Conservation (phyloP, 2,113 vertebrate species). For the Sapayoa aenigma region DNA sequence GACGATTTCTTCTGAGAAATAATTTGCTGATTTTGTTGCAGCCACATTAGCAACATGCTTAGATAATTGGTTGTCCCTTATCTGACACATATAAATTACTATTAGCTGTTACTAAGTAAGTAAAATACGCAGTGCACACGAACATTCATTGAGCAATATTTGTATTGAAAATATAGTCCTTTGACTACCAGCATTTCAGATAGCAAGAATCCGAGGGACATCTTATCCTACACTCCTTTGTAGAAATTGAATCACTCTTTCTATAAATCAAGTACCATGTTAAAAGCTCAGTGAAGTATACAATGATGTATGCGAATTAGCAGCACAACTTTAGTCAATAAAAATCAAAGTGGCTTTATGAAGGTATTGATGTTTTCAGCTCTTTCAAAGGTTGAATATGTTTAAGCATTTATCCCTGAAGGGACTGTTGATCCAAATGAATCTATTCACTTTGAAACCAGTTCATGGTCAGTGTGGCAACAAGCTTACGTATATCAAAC, state of each 20-base stretch:
- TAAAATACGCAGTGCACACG: neutral
- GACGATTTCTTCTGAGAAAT: neutral
- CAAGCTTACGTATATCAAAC: neutral
- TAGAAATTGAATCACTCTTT: constrained; percentile 61
- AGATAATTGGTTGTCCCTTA: constrained; percentile 50
- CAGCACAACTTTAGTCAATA: constrained; percentile 66
- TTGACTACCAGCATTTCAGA: neutral
- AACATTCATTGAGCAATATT: constrained; percentile 25
- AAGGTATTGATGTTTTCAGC: constrained; percentile 73
- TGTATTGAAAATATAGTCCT: constrained; percentile 19
- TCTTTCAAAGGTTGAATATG: constrained; percentile 67
- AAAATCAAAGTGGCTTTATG: constrained; percentile 77
- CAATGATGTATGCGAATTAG: constrained; percentile 75
- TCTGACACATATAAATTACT: constrained; percentile 42
- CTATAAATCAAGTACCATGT: constrained; percentile 73
- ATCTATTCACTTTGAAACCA: constrained; percentile 67
- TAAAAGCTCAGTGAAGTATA: constrained; percentile 74
- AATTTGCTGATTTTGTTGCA: constrained; percentile 25
- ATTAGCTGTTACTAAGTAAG: constrained; percentile 23
- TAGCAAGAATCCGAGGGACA: constrained; percentile 18
- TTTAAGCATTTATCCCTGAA: constrained; percentile 66
- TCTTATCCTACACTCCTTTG: constrained; percentile 21
- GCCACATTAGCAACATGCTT: constrained; percentile 35
- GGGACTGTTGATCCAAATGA: constrained; percentile 67
- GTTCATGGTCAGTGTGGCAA: constrained; percentile 24